These are phyloP conservation scores for Charadrius vociferus DNA, from an alignment of 2,113 vertebrate genomes.

Conservation along the genomic window DNA sequence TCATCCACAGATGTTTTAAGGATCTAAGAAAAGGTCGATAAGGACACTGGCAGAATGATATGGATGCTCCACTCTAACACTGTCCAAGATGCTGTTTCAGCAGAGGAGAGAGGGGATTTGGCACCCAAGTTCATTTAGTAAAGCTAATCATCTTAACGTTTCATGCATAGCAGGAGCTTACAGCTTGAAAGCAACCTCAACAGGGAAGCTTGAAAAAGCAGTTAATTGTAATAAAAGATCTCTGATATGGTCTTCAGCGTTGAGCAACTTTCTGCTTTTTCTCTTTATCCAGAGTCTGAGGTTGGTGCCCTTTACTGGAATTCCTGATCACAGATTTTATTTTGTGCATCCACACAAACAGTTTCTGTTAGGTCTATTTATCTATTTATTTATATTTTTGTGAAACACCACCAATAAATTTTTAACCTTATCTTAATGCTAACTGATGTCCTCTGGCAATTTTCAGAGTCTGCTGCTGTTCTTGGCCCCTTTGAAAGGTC, in stretches of 20 bases:
- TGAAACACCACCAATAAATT: not conserved
- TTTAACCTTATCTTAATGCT: not conserved
- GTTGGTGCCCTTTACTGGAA: not conserved
- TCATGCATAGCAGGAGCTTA: fast-evolving
- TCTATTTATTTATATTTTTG: not conserved
- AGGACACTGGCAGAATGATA: not conserved
- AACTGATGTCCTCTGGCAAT: not conserved
- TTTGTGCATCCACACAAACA: not conserved
- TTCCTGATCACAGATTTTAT: not conserved
- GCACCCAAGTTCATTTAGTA: not conserved
- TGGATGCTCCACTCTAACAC: not conserved
- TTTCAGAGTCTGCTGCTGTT: not conserved
- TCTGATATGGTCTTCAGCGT: not conserved
- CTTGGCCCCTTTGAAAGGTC: not conserved
- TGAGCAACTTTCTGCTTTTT: not conserved
- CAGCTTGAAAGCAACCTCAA: not conserved
- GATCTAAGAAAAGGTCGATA: not conserved
- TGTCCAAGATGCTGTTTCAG: not conserved
- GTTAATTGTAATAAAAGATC: not conserved
- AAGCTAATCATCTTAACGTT: not conserved
- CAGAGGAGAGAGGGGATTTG: not conserved
- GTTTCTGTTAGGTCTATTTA: not conserved
- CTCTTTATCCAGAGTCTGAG: not conserved
- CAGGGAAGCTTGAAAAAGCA: not conserved
- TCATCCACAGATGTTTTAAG: not conserved